Base-by-base conservation (phyloP, 2,888 invertebrate species). In the Parthenolecanium corni region DNA sequence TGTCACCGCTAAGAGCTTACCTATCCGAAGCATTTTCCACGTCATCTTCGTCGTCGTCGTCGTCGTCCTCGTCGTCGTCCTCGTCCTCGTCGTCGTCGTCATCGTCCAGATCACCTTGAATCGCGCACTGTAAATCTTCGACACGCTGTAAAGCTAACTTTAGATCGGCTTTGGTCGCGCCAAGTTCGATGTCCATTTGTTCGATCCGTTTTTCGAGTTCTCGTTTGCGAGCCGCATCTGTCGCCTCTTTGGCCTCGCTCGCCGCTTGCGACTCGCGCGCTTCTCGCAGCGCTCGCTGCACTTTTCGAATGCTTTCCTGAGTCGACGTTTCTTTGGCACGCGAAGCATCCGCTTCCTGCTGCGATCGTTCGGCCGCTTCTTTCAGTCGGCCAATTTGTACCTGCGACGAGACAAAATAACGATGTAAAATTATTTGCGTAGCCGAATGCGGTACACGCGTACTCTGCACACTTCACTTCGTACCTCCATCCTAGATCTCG, bases 61-160 rank as follows among this genome's bases (percentile, higher is more conserved):
- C 31, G 31, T 31, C 31, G 31, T 31, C 31, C 5, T 31, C 31
- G 31, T 31, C 9, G 31, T 31, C 31, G 31, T 31, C 31, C 31
- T 74, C 74, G 14, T 70, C 73, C 65, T 73, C 74, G 42, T 79
- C 82, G 1, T 81, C 84, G 69, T 81, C 84, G 69, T 83, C 84
- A 67, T 79, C 76, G 65, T 80, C 80, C 64, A 87, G 79, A 47
- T 89, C 89, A 0, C 87, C 92, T 68, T 92, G 90, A 73, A 95
- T 88, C 66, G 93, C 94, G 70, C 89, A 85, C 73, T 94, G 94
- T 67, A 96, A 77, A 71, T 93, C 93, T 52, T 91, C 84, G 68
- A 94, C 93, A 65, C 95, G 80, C 67, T 93, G 83, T 64, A 92
- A 79, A 3, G 95, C 94, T 62, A 94, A 77, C 58, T 91, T 80